Evolutionary conservation across 2,797 vertebrate genomes (phyloP).

Genomic region (Enteromius unitaeniatus): DNA sequence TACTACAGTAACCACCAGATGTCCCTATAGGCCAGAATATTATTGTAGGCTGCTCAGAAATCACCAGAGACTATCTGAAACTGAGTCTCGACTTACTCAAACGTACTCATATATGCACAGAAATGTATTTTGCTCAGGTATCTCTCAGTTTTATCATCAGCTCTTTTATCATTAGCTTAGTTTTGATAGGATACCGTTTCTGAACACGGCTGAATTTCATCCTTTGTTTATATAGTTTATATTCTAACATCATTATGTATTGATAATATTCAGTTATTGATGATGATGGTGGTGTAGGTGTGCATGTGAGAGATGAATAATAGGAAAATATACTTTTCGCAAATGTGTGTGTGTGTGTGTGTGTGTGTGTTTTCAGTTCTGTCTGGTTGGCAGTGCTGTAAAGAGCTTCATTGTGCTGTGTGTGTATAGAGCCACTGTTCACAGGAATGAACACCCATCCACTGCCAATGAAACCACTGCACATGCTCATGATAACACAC

Average conservation of each 20-base stretch:
- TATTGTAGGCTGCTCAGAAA: not conserved
- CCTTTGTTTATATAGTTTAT: not conserved
- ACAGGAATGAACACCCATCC: not conserved
- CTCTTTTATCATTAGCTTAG: not conserved
- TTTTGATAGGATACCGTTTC: not conserved
- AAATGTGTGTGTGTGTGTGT: not conserved
- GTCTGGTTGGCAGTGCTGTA: slow-evolving; percentile 48
- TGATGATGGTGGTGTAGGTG: not conserved
- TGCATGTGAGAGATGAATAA: not conserved
- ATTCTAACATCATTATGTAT: not conserved
- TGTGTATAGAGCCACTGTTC: slow-evolving; percentile 70
- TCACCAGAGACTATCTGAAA: not conserved
- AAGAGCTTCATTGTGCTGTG: slow-evolving; percentile 70
- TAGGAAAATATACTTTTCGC: not conserved
- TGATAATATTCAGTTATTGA: not conserved
- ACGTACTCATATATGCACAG: not conserved
- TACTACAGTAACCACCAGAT: slow-evolving; percentile 34
- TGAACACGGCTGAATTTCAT: too few relatives aligned
- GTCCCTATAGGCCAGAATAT: slow-evolving; percentile 7
- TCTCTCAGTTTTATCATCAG: not conserved
- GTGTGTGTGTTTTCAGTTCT: not conserved
- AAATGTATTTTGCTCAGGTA: not conserved
- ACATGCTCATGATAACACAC: slow-evolving; percentile 7
- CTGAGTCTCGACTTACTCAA: not conserved
- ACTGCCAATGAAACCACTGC: slow-evolving; percentile 27